Evolutionary conservation across 2,797 vertebrate species (phyloP).

Genomic region (Tachyglossus aculeatus): DNA sequence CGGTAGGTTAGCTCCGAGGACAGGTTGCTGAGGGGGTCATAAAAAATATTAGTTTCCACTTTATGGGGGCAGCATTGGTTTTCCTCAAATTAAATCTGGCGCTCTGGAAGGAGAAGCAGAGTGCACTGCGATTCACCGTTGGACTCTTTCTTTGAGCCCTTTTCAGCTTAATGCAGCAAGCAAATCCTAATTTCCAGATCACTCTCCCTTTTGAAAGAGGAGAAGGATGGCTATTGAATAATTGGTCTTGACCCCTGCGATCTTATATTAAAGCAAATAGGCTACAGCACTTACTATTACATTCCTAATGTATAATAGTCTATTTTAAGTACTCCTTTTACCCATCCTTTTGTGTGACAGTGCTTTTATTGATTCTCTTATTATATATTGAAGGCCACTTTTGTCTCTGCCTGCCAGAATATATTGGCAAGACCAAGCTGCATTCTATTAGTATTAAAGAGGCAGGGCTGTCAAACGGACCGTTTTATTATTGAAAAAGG

Average conservation of each 20-base stretch:
- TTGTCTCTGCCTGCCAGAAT: neutral
- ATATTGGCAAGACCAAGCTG: neutral
- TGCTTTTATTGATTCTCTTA: neutral
- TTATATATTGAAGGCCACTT: constrained; percentile 1
- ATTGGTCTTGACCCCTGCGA: neutral
- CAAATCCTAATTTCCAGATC: neutral
- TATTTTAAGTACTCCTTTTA: neutral
- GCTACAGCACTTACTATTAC: neutral
- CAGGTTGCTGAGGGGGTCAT: constrained; percentile 60
- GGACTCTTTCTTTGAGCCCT: neutral
- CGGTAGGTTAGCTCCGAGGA: constrained; percentile 47
- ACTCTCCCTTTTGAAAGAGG: neutral
- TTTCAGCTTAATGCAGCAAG: neutral
- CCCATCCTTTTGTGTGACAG: neutral
- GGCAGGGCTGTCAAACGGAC: constrained; percentile 11
- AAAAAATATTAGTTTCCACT: constrained; percentile 61
- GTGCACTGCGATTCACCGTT: neutral
- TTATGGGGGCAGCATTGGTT: constrained; percentile 29
- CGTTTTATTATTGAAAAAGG: constrained; percentile 46
- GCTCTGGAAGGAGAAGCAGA: neutral
- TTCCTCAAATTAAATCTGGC: constrained; percentile 43
- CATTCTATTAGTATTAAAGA: constrained; percentile 10
- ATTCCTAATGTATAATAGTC: neutral
- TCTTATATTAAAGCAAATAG: neutral
- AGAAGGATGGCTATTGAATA: neutral